Conservation (phyloP, 2,797 vertebrate genomes). For the Glyptemys insculpta region DNA sequence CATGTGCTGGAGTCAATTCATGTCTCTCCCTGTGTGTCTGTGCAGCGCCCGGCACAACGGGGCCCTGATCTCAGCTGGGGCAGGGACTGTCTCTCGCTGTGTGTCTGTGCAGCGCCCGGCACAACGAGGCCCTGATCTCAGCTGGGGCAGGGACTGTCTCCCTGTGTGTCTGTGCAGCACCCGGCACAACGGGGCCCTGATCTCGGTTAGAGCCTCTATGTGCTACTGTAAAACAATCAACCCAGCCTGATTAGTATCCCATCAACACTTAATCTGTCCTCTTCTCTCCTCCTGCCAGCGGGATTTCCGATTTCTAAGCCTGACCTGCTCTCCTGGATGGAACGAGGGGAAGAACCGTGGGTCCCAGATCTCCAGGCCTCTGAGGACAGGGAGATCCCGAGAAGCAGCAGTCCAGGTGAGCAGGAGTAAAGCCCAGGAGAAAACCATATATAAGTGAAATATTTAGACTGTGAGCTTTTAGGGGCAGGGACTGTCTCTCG, state of each 20-base stretch:
- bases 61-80: background rate
- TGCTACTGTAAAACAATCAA: background rate
- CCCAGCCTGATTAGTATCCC: background rate
- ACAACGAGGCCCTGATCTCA: background rate
- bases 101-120: background rate
- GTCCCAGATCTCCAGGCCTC: slow-evolving; percentile 34
- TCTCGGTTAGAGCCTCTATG: background rate
- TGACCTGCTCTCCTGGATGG: slow-evolving; percentile 52
- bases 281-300: background rate
- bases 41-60: background rate
- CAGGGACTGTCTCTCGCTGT: background rate
- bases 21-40: background rate
- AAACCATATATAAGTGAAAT: background rate
- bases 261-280: background rate
- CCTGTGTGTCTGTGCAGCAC: too few relatives aligned
- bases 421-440: background rate
- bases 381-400: slow-evolving; percentile 36
- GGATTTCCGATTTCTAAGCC: slow-evolving; percentile 28
- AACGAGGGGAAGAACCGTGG: slow-evolving; percentile 57
- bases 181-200: background rate
- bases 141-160: too few relatives aligned
- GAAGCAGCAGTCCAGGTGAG: slow-evolving; percentile 59
- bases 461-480: background rate
- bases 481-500: background rate
- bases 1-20: background rate